Conservation (phyloP, 1,140 invertebrate species). For the Procambarus virginalis region DNA sequence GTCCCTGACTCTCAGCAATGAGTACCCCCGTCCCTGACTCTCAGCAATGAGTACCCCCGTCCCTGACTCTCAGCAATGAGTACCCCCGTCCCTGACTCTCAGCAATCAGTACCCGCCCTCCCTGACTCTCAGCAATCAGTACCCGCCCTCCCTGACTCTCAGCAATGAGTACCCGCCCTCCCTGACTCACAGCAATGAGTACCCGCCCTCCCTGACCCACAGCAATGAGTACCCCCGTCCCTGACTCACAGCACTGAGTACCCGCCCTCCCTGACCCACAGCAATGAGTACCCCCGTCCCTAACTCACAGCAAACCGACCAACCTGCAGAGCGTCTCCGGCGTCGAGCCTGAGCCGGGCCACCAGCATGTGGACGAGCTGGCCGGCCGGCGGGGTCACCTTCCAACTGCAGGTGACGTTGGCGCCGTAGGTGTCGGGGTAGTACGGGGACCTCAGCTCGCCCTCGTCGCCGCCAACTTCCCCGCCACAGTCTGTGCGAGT, state of each 20-base stretch:
- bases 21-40: no score
- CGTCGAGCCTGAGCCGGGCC: conserved; percentile 44
- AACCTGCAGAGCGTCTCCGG: conserved; percentile 52
- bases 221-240: no score
- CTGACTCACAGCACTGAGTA: no score
- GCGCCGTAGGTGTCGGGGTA: conserved; percentile 60
- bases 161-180: neutral
- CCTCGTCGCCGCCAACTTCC: neutral
- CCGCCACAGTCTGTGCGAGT: conserved; percentile 21
- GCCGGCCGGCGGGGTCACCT: conserved; percentile 14
- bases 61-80: no score
- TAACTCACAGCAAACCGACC: no score
- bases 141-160: neutral
- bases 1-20: no score
- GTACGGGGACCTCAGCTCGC: conserved; percentile 47
- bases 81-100: neutral
- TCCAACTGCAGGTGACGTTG: conserved; percentile 54
- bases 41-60: no score
- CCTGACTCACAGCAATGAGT: neutral
- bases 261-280: no score
- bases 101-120: neutral
- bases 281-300: no score
- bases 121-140: no score
- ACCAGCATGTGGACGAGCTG: conserved; percentile 44
- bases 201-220: no score